These are phyloP conservation scores for Tyrophagus putrescentiae DNA, from an alignment of 1,140 invertebrate genomes.

Conservation along the genomic window DNA sequence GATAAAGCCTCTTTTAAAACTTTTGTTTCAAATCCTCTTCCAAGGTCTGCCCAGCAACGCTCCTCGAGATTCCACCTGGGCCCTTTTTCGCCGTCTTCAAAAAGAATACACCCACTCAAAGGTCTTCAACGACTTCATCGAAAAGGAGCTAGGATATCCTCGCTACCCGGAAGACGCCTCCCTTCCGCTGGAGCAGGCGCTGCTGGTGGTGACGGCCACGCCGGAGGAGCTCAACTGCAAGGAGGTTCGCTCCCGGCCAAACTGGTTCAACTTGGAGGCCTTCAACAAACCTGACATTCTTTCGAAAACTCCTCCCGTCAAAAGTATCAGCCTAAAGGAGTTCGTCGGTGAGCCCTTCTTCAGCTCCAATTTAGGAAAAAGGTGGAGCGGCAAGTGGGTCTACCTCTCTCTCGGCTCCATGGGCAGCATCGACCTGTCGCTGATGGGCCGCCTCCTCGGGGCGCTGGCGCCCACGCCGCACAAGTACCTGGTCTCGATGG, in stretches of 20 bases:
- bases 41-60: not conserved
- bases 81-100: not conserved
- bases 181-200: not conserved
- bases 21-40: too few species aligned
- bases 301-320: too few species aligned
- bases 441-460: not conserved
- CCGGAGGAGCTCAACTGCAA: not conserved
- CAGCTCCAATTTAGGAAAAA: not conserved
- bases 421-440: not conserved
- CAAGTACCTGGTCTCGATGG: slow-evolving; percentile 16
- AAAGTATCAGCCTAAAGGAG: too few species aligned
- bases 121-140: not conserved
- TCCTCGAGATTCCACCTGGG: not conserved
- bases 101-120: not conserved
- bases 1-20: too few species aligned
- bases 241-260: not conserved
- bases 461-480: not conserved
- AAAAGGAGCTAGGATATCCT: not conserved
- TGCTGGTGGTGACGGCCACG: not conserved
- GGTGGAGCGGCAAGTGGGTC: slow-evolving; percentile 17
- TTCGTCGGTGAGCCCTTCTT: not conserved
- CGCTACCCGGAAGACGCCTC: not conserved
- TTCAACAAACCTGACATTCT: too few species aligned
- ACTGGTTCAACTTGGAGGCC: not conserved
- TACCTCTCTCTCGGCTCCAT: slow-evolving; percentile 11